These are phyloP conservation scores for Ephialtes manifestator DNA, from an alignment of 2,888 invertebrate species.

Conservation along the genomic window DNA sequence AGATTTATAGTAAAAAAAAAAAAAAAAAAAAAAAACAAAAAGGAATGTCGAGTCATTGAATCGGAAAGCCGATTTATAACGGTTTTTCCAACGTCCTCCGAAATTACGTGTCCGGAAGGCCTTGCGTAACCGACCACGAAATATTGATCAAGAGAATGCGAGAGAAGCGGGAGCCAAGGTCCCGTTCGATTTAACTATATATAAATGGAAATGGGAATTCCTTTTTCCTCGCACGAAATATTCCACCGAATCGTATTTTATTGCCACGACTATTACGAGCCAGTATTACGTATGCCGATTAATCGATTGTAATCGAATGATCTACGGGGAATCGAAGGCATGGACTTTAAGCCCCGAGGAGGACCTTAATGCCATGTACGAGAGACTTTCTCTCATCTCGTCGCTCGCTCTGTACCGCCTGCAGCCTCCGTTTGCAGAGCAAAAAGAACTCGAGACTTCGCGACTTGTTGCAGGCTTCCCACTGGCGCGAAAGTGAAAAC, in stretches of 20 bases:
- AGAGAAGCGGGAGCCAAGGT: constrained; percentile 12
- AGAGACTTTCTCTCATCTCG: constrained; percentile 77
- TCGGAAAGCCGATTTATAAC: constrained; percentile 50
- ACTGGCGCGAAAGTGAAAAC: constrained; percentile 80
- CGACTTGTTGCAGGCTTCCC: constrained; percentile 31
- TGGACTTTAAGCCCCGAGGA: constrained; percentile 42
- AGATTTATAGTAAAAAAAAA: constrained; percentile 10
- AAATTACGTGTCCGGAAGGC: neutral
- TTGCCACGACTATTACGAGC: constrained; percentile 24
- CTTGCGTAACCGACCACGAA: constrained; percentile 37
- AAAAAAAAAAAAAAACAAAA: constrained; percentile 9
- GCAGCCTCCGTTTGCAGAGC: constrained; percentile 59
- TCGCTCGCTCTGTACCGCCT: constrained; percentile 33
- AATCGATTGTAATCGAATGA: constrained; percentile 50
- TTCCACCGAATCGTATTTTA: neutral
- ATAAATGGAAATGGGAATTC: neutral
- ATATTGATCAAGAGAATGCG: constrained; percentile 10
- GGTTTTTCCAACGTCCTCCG: constrained; percentile 36
- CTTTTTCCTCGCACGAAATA: neutral
- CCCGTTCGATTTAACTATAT: constrained; percentile 21
- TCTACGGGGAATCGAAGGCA: constrained; percentile 8
- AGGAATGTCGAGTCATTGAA: constrained; percentile 35
- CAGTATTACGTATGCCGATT: constrained; percentile 18
- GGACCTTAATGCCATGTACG: constrained; percentile 54
- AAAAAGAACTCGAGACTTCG: constrained; percentile 27